Base-by-base conservation (phyloP, 1,140 invertebrate genomes). In the Pseudomyrmex concolor region DNA sequence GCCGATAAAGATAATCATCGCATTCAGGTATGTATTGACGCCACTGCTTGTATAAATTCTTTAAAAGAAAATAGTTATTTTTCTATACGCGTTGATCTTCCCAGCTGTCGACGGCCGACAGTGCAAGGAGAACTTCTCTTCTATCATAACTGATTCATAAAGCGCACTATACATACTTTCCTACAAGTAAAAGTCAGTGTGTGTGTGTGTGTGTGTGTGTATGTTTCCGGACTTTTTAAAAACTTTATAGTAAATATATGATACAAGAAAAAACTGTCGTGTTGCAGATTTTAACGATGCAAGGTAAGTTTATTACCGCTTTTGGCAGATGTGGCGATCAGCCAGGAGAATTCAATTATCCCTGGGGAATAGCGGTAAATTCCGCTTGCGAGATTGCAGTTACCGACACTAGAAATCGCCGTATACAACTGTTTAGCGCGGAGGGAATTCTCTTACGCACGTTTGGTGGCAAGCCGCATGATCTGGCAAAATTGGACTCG, bases 1-100 rank as follows among this genome's bases (percentile, higher is more conserved):
- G 97, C 98, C 15, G 99, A 99, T 90, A 99, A 99, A 93, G 99
- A 99, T 91, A 99, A 99, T 93, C 98, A 99, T 92, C 96, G 98
- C 63, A 96, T 99, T 70, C 98, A 99, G 91, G 93, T 94, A 13
- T 50, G 34, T 34, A 34, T 34, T 34, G 34, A 34, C 34, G 34
- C 34, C 34, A 1, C 34, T 34, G 34, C 34, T 34, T 34, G 34
- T 34, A 25, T 25, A 25, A 3, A 25, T 25, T 25, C 25, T 25
- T 25, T 25, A 25, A 25, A 25, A 25, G 25, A 25, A 25, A 25
- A 4, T 25, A 25, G 25, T 25, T 25, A 25, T 25, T 25, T 25
- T 25, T 25, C 25, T 25, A 25, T 4, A 25, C 25, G 2, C 25
- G 2, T 25, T 25, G 25, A 25, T 3, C 25, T 25, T 25, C 25